A percentile compares a stretch with the other conserved stretches of the same genome.
Conservation (phyloP, 2,888 invertebrate genomes). For the Maniola hyperantus region DNA sequence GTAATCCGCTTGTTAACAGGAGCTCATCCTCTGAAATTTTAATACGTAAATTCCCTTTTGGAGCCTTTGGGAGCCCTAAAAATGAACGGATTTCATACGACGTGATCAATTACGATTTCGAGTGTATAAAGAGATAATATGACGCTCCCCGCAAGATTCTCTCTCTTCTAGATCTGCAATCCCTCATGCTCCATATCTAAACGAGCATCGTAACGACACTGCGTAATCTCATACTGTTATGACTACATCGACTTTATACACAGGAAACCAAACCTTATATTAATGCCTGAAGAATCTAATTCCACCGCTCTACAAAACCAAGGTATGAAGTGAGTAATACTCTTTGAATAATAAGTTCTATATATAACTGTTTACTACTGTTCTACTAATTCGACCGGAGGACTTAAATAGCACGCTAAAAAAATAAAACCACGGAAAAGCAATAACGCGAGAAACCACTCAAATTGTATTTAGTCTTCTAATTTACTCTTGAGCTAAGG, state of each 20-base stretch:
- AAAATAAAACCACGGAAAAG: slow-evolving; percentile 14
- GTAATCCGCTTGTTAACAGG: slow-evolving; percentile 1
- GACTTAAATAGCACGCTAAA: slow-evolving; percentile 11
- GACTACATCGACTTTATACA: slow-evolving; percentile 45
- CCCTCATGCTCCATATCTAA: slow-evolving; percentile 77
- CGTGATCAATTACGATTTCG: slow-evolving; percentile 26
- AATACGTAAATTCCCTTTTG: not conserved
- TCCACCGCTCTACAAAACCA: slow-evolving; percentile 35
- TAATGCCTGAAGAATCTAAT: slow-evolving; percentile 40
- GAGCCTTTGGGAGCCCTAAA: slow-evolving; percentile 1
- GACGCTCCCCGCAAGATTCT: slow-evolving; percentile 51
- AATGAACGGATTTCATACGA: slow-evolving; percentile 6
- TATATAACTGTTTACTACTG: slow-evolving; percentile 17
- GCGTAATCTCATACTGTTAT: slow-evolving; percentile 74
- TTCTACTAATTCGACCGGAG: slow-evolving; percentile 16
- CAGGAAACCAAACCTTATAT: slow-evolving; percentile 52
- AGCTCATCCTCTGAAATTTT: not conserved
- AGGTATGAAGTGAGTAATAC: slow-evolving; percentile 52
- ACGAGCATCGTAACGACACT: slow-evolving; percentile 79
- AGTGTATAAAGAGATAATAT: slow-evolving; percentile 30
- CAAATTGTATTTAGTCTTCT: slow-evolving; percentile 5
- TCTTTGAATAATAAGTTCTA: slow-evolving; percentile 43
- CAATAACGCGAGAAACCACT: slow-evolving; percentile 31
- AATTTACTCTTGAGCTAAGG: slow-evolving; percentile 20
- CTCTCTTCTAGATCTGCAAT: slow-evolving; percentile 72